phyloP scores from a whole-genome alignment of 2,888 invertebrate genomes.

The Erebia aethiops region DNA sequence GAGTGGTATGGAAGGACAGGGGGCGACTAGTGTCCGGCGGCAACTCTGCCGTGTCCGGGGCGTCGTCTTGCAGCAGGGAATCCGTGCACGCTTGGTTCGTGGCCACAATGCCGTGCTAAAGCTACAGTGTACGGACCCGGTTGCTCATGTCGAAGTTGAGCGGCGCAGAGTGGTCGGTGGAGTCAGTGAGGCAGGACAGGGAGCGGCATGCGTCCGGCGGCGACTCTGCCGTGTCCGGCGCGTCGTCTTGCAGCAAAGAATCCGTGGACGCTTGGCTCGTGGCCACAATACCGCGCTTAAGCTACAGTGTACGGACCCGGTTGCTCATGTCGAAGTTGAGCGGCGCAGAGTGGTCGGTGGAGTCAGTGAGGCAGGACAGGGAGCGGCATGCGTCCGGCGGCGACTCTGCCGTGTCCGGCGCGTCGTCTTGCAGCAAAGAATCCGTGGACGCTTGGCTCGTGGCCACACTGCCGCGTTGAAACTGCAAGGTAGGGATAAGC shows the following conservation, averaged over 20 bases:
- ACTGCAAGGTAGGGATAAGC: slow-evolving; percentile 21
- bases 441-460: slow-evolving; percentile 78
- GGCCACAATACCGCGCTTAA: no score
- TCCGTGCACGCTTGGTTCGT: no score
- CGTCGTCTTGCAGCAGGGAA: slow-evolving; percentile 22
- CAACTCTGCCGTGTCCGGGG: slow-evolving; percentile 69
- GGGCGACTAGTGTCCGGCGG: slow-evolving; percentile 90
- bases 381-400: slow-evolving; percentile 90
- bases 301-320: slow-evolving; percentile 81
- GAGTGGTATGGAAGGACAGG: slow-evolving; percentile 90
- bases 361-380: slow-evolving; percentile 92
- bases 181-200: slow-evolving; percentile 92
- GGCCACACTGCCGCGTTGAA: slow-evolving; percentile 66
- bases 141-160: slow-evolving; percentile 97
- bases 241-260: slow-evolving; percentile 21
- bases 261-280: no score
- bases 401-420: slow-evolving; percentile 69
- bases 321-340: slow-evolving; percentile 97
- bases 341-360: slow-evolving; percentile 95
- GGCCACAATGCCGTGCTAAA: no score
- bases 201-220: slow-evolving; percentile 90
- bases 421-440: slow-evolving; percentile 65
- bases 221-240: slow-evolving; percentile 69
- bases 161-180: slow-evolving; percentile 95
- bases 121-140: slow-evolving; percentile 81